Base-by-base conservation (phyloP, 2,888 invertebrate genomes). In the Drosophila recens region DNA sequence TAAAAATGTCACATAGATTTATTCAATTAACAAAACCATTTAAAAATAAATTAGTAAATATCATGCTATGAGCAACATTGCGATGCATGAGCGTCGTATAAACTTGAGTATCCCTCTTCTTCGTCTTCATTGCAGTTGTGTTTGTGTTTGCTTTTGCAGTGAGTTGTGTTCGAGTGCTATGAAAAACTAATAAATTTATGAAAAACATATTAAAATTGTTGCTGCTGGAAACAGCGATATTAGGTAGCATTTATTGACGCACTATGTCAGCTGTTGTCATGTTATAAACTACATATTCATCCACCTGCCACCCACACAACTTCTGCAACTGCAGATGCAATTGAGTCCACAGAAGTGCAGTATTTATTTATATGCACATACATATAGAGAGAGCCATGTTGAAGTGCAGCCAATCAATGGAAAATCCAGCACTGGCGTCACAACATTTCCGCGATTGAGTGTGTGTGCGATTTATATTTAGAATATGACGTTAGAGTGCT, bases 81-180 rank as follows among this genome's bases (percentile, higher is more conserved):
- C 10, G 56, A 11, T 52, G 23, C 8, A 1, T 40, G 20, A 9
- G 23, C 30, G 2, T 36, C 65, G 79, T 48, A 23, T 78, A 73
- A 78, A 63, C 79, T n/a, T 52, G n/a, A 40, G 42, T 72, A 52
- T 51, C 11, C 6, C 10, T 58, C 62, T 77, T 61, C 58, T 43
- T 76, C 59, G n/a, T 67, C 57, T 62, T 52, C 57, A 70, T 23
- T 70, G 70, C 57, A 70, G 62, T 79, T 68, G 71, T 70, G 75
- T 74, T 70, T 79, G 67, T 79, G 65, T 74, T 72, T 82, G 80
- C 62, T 69, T 76, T 74, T 68, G 64, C 67, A 76, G 59, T 67
- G 74, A 52, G 66, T 67, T 23, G 46, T 51, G 49, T 27, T 54
- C 8, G 17, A 57, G 57, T 59, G 59, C 46, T 9, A 45, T 62